Evolutionary conservation across 2,888 invertebrate species (phyloP).

Genomic region (Caprella mutica): DNA sequence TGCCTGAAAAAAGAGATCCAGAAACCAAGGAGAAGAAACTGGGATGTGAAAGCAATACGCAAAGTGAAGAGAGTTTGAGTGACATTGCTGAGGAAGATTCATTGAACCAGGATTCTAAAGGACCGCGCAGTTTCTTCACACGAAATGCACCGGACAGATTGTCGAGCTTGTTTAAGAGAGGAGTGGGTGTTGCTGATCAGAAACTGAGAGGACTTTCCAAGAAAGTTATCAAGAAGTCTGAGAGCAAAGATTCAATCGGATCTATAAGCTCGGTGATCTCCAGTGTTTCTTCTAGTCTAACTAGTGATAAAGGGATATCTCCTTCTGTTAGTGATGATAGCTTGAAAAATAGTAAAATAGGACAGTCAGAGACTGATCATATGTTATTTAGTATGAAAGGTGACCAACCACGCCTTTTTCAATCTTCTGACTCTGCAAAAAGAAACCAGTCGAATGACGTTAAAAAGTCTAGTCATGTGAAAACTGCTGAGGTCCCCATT

Average conservation of each 20-base stretch:
- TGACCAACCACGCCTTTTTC: conserved; percentile 6
- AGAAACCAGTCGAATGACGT: background rate
- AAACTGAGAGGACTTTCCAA: conserved; percentile 18
- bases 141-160: conserved; percentile 27
- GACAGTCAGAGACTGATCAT: background rate
- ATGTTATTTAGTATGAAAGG: conserved; percentile 1
- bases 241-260: background rate
- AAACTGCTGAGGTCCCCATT: background rate
- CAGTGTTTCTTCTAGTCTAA: background rate
- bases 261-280: background rate
- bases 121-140: conserved; percentile 19
- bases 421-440: background rate
- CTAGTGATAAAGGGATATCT: background rate
- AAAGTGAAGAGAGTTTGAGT: conserved; percentile 17
- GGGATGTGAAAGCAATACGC: background rate
- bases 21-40: background rate
- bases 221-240: background rate
- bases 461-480: background rate
- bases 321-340: background rate
- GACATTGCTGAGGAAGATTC: conserved; percentile 19
- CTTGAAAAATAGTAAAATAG: background rate
- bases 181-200: conserved; percentile 29
- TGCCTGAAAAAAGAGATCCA: background rate
- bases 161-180: conserved; percentile 24
- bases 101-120: background rate